Evolutionary conservation across 2,113 vertebrate genomes (phyloP).

Genomic region (Macroglossus sobrinus): DNA sequence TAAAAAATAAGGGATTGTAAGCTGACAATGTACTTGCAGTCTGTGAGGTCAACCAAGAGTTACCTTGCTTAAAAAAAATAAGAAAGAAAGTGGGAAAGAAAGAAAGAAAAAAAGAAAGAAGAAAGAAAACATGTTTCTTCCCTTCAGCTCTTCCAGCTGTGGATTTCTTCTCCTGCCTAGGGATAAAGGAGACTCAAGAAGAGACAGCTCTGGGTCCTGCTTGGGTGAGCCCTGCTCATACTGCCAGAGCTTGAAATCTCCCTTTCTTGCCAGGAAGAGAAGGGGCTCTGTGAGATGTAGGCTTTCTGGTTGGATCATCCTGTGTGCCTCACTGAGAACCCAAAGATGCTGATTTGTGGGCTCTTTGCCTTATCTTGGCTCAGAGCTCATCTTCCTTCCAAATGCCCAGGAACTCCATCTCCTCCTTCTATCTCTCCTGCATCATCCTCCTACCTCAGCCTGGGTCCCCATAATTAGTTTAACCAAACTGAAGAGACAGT

Average conservation of each 20-base stretch:
- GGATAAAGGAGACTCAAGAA: accelerated
- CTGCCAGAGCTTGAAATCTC: neutral
- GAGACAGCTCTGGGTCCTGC: neutral
- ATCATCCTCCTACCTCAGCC: neutral
- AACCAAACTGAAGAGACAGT: neutral
- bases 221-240: neutral
- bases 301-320: neutral
- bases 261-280: neutral
- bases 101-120: too few species aligned
- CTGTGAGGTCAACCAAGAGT: too few species aligned
- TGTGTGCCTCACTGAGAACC: neutral
- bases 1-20: too few species aligned
- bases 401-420: neutral
- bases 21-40: too few species aligned
- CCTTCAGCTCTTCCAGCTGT: neutral
- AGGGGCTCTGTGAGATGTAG: neutral
- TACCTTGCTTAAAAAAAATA: too few species aligned
- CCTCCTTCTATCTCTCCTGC: neutral
- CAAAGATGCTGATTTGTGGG: neutral
- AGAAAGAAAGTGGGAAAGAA: too few species aligned
- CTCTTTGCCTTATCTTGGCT: neutral
- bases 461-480: neutral
- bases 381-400: neutral
- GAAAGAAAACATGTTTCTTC: neutral
- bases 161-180: neutral